Evolutionary conservation across 1,140 invertebrate genomes (phyloP).

Genomic region (Phenacoccus solenopsis): DNA sequence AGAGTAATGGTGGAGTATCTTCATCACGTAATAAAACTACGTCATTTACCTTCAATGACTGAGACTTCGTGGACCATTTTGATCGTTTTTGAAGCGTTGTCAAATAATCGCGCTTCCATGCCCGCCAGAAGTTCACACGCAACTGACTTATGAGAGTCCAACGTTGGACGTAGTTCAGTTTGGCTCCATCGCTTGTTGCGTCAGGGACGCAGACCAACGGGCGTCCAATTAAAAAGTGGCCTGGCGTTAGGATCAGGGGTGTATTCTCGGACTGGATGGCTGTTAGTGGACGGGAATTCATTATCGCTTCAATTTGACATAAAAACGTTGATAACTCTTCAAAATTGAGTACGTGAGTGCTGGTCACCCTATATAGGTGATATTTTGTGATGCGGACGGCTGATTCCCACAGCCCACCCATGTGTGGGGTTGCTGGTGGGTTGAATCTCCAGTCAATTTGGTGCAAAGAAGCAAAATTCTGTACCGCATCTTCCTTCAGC

Average conservation of each 20-base stretch:
- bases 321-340: constrained; percentile 30
- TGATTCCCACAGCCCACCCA: constrained; percentile 33
- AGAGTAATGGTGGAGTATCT: not conserved
- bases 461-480: not conserved
- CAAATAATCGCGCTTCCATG: constrained; percentile 21
- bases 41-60: not conserved
- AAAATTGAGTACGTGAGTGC: constrained; percentile 25
- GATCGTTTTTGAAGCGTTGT: not conserved
- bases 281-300: constrained; percentile 31
- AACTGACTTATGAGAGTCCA: constrained; percentile 4
- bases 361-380: constrained; percentile 29
- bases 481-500: not conserved
- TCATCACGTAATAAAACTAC: not conserved
- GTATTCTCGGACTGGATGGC: constrained; percentile 11
- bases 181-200: not conserved
- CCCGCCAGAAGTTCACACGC: constrained; percentile 17
- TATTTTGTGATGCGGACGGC: constrained; percentile 30
- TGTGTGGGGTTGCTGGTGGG: constrained; percentile 29
- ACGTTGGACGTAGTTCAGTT: not conserved
- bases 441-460: constrained; percentile 24
- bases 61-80: constrained; percentile 16
- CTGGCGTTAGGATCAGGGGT: constrained; percentile 28
- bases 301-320: constrained; percentile 27
- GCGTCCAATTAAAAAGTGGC: constrained; percentile 29
- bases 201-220: constrained; percentile 21